Conservation (phyloP, 2,888 invertebrate genomes). For the Nezara viridula region DNA sequence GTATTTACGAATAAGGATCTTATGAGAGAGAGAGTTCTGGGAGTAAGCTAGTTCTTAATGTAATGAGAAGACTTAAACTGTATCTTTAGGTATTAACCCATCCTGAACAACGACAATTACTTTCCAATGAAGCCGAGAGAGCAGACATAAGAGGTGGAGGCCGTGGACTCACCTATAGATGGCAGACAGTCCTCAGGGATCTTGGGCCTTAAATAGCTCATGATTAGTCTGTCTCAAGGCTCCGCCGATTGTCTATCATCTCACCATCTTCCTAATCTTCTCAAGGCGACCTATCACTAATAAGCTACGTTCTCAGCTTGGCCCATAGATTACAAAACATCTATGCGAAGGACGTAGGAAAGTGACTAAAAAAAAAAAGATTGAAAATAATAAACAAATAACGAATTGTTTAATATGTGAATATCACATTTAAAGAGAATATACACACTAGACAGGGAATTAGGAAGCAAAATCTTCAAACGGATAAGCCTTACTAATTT, state of each 20-base stretch:
- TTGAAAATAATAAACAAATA: background rate
- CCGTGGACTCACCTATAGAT: background rate
- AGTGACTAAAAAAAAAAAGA: background rate
- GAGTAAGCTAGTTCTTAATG: too few species aligned
- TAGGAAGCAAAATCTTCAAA: too few species aligned
- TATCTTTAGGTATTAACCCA: too few species aligned
- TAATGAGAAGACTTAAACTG: too few species aligned
- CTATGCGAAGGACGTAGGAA: background rate
- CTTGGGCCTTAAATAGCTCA: conserved; percentile 1
- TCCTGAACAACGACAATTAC: too few species aligned
- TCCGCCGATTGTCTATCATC: conserved; percentile 22
- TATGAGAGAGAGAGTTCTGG: too few species aligned
- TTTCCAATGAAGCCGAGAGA: background rate
- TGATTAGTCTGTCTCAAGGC: conserved; percentile 38
- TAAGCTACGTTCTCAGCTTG: background rate
- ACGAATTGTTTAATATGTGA: background rate
- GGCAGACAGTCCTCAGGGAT: conserved; percentile 10
- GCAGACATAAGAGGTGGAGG: background rate
- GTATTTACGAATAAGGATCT: too few species aligned
- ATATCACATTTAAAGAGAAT: too few species aligned
- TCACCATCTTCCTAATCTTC: conserved; percentile 36
- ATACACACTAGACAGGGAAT: too few species aligned
- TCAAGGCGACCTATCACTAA: conserved; percentile 20
- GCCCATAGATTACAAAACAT: background rate
- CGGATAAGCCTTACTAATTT: too few species aligned